Base-by-base conservation (phyloP, 2,888 invertebrate genomes). In the Melanostoma scalare region DNA sequence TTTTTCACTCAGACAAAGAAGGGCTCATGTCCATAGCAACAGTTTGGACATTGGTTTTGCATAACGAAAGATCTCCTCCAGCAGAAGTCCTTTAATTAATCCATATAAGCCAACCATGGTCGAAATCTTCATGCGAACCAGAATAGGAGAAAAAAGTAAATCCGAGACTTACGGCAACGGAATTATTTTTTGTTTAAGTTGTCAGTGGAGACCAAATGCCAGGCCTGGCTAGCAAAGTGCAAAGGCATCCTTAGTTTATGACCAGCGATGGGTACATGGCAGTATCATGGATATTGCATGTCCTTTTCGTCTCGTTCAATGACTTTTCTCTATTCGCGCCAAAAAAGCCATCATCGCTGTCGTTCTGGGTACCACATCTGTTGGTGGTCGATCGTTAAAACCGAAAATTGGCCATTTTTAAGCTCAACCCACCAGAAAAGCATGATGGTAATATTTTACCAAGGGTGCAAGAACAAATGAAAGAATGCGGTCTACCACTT, bases 301-400 rank as follows among this genome's bases (percentile, higher is more conserved):
- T 55, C 35, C 40, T 44, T 36, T 40, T 67, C 3, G 33, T 10
- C 48, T 48, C 52, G 20, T 48, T 33, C 53, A 55, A 48, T 38
- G 71, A 65, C 75, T 58, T 52, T 46, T 55, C 53, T 4, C 31
- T 42, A 63, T 65, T 60, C 40, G 30, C 63, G 61, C 46, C 53
- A 35, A 60, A 60, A 44, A 60, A 60, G 6, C 42, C 55, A 53
- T 61, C 48, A 36, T 58, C 33, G 48, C 46, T 36, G 65, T 46
- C 46, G 36, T 67, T 61, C 35, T 31, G 69, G 38, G 52, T 52
- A 63, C 36, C 78, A 50, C 84, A 78, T 84, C 84, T 78, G 84
- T 67, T 84, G 78, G 84, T 74, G 78, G 84, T 75, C 78, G 74
- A 67, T 84, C 78, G 74, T 84, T 84, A 78, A 84, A 75, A 84